A percentile compares a stretch with the other conserved stretches of the same genome.
Conservation (phyloP, 2,113 vertebrate genomes). For the Chiloscyllium plagiosum region DNA sequence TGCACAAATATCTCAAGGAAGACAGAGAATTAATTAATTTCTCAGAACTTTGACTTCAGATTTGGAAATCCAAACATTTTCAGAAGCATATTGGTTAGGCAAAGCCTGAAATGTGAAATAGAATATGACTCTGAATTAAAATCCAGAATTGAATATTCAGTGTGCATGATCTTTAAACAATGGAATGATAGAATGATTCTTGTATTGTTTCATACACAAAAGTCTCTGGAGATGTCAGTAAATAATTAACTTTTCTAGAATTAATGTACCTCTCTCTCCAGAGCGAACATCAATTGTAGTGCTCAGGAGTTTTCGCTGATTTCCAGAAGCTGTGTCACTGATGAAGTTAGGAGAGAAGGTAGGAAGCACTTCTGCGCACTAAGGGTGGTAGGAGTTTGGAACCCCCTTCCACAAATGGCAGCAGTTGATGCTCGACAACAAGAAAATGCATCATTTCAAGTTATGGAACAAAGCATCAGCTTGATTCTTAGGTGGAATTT, state of each 20-base stretch:
- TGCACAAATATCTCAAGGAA: neutral
- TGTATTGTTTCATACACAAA: neutral
- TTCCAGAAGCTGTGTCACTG: neutral
- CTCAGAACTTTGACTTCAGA: neutral
- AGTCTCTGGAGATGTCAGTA: neutral
- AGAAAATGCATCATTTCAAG: too few species aligned
- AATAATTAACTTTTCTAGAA: neutral
- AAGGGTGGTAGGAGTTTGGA: too few species aligned
- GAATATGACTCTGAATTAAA: neutral
- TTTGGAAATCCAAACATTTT: neutral
- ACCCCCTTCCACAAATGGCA: too few species aligned
- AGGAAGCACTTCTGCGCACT: too few species aligned
- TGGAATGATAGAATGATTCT: neutral
- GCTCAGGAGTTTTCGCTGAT: neutral
- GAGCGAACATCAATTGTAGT: neutral
- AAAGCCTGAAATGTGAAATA: neutral
- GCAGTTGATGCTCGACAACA: too few species aligned
- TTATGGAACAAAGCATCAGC: too few species aligned
- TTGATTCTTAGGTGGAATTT: too few species aligned
- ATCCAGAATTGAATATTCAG: neutral
- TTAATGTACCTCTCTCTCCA: neutral
- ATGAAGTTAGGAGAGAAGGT: neutral
- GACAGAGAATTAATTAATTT: neutral
- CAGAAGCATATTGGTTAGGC: neutral
- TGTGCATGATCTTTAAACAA: neutral